phyloP scores from a whole-genome alignment of 2,113 vertebrate species.

The Entosphenus tridentatus region DNA sequence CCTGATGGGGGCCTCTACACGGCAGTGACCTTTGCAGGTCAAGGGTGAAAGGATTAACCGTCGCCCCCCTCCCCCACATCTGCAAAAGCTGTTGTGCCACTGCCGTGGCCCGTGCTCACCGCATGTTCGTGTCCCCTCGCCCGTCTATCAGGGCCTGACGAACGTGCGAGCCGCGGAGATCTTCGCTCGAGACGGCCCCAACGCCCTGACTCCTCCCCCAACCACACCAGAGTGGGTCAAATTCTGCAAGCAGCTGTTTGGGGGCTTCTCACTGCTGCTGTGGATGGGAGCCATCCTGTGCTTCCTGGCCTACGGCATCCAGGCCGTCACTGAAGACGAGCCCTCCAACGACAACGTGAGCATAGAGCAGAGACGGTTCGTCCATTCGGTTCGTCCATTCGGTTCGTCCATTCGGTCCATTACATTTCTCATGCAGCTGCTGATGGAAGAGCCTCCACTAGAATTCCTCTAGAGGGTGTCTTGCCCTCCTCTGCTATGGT shows the following conservation, averaged over 20 bases:
- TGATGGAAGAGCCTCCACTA: no score
- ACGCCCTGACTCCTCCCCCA: conserved; percentile 66
- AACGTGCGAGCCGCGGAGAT: conserved; percentile 52
- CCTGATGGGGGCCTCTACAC: no score
- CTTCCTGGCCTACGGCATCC: conserved; percentile 59
- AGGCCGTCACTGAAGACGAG: conserved; percentile 39
- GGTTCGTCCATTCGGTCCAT: not conserved
- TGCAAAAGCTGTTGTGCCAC: no score
- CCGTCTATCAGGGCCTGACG: conserved; percentile 37
- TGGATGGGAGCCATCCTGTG: conserved; percentile 93
- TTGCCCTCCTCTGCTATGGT: no score
- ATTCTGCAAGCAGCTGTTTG: conserved; percentile 82
- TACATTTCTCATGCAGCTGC: no score
- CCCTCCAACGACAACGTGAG: conserved; percentile 60
- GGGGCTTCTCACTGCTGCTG: conserved; percentile 73
- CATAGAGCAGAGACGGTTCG: conserved; percentile 7
- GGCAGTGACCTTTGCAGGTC: no score
- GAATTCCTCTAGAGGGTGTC: no score
- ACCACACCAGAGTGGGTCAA: conserved; percentile 91
- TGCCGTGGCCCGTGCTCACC: no score
- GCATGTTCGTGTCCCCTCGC: no score
- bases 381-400: not conserved
- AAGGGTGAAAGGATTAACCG: no score
- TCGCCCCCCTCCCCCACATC: no score
- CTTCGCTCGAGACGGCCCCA: conserved; percentile 66